Percentiles rank a stretch among this genome's conserved stretches.
Conservation (phyloP, 2,888 invertebrate genomes). For the Apamea monoglypha region DNA sequence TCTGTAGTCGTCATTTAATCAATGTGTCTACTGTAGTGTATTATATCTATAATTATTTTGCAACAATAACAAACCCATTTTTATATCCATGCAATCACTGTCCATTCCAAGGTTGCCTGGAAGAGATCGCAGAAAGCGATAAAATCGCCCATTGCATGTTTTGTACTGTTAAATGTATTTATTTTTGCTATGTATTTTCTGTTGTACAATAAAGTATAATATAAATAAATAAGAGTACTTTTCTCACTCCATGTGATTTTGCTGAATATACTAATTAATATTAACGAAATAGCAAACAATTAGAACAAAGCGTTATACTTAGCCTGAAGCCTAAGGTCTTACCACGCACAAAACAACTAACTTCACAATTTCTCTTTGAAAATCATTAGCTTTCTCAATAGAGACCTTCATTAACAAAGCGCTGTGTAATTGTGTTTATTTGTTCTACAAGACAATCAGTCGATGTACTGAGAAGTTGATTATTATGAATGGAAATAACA, state of each 20-base stretch:
- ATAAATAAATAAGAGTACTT: too few species aligned
- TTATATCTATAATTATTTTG: too few species aligned
- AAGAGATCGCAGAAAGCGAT: too few species aligned
- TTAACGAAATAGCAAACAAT: constrained; percentile 14
- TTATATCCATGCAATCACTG: too few species aligned
- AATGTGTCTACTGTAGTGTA: too few species aligned
- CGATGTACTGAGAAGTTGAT: constrained; percentile 4
- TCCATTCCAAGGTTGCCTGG: too few species aligned
- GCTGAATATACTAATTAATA: not conserved
- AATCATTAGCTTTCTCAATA: constrained; percentile 36
- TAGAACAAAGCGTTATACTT: not conserved
- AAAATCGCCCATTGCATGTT: too few species aligned
- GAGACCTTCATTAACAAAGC: constrained; percentile 38
- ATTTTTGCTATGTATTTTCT: too few species aligned
- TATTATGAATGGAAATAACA: constrained; percentile 32
- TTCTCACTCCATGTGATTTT: not conserved
- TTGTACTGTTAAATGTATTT: too few species aligned
- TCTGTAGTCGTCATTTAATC: too few species aligned
- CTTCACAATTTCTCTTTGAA: constrained; percentile 15
- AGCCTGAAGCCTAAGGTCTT: constrained; percentile 12
- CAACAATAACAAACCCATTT: too few species aligned
- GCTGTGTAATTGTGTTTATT: constrained; percentile 37
- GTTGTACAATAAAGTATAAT: too few species aligned
- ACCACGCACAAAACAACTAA: constrained; percentile 14
- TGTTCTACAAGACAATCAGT: constrained; percentile 41